These are phyloP conservation scores for Pluvianellus socialis DNA, from an alignment of 2,113 vertebrate species.

Conservation along the genomic window DNA sequence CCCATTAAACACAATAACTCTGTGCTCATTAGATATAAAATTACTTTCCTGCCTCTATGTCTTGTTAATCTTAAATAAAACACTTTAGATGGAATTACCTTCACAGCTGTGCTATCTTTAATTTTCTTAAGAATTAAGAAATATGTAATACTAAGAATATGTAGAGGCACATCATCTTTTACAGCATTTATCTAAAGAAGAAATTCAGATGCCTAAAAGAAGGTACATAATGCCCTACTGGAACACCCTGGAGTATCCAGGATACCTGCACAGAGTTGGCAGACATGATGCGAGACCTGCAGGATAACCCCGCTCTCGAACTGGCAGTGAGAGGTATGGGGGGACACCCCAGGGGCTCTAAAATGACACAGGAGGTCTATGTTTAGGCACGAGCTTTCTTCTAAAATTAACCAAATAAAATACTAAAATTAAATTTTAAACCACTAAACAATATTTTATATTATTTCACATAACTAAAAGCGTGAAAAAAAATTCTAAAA, in stretches of 20 bases:
- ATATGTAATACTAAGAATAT: no score
- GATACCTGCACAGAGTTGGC: background rate
- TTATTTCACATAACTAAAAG: background rate
- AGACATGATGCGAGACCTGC: background rate
- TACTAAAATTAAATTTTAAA: background rate
- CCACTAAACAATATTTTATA: background rate
- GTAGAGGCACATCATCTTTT: background rate
- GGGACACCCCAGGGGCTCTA: background rate
- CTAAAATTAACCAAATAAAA: background rate
- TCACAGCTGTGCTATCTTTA: background rate
- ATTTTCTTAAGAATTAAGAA: background rate
- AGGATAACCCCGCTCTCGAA: background rate
- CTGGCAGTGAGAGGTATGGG: background rate
- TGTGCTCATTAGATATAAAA: background rate
- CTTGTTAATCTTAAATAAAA: conserved; percentile 28
- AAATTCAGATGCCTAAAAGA: background rate
- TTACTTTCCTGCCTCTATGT: background rate
- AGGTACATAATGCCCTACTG: background rate
- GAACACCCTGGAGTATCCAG: background rate
- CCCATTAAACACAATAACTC: background rate
- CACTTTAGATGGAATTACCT: background rate
- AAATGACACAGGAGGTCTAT: background rate
- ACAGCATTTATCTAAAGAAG: background rate
- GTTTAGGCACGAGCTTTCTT: background rate
- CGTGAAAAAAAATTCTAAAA: background rate